phyloP scores from a whole-genome alignment of 2,113 vertebrate genomes.

The Heliornis fulica region DNA sequence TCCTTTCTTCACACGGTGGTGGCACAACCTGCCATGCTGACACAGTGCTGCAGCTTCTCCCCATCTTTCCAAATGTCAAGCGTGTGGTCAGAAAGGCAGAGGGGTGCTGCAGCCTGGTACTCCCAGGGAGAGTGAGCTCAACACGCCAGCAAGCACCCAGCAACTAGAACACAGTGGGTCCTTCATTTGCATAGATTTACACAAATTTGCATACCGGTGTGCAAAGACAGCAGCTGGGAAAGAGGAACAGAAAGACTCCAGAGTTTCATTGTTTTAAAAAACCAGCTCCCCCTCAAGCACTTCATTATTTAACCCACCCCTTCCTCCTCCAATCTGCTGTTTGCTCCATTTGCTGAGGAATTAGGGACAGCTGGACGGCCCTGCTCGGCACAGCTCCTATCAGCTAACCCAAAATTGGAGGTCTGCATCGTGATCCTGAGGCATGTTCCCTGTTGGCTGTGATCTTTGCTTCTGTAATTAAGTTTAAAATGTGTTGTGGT shows the following conservation, averaged over 20 bases:
- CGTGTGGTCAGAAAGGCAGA: not conserved
- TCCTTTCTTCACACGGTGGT: accelerated
- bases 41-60: not conserved
- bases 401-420: not conserved
- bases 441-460: not conserved
- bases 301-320: not conserved
- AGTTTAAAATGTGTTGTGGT: not conserved
- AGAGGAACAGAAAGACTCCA: not conserved
- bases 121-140: accelerated
- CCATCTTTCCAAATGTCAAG: not conserved
- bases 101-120: not conserved
- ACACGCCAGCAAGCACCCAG: not conserved
- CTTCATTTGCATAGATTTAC: not conserved
- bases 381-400: not conserved
- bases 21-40: not conserved
- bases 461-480: not conserved
- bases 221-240: not conserved
- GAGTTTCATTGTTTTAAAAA: not conserved
- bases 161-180: not conserved
- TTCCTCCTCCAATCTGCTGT: not conserved
- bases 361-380: not conserved
- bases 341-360: not conserved
- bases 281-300: not conserved
- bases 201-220: not conserved
- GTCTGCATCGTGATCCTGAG: not conserved